These are phyloP conservation scores for Seriola dumerili DNA, from an alignment of 2,113 vertebrate species.

Conservation along the genomic window DNA sequence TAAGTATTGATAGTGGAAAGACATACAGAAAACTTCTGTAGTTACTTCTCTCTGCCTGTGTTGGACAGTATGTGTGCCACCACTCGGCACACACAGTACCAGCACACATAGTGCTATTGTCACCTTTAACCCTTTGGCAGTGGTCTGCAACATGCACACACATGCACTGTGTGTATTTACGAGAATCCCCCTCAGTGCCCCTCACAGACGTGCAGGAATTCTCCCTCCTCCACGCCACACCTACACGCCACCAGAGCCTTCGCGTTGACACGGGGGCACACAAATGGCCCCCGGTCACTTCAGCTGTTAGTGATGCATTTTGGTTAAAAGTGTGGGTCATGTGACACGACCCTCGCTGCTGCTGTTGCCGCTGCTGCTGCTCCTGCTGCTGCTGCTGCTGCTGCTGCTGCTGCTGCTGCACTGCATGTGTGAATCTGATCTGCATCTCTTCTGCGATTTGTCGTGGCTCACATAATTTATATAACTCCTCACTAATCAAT, in stretches of 20 bases:
- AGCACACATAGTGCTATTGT: conserved; percentile 10
- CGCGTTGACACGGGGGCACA: conserved; percentile 9
- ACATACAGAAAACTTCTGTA: background rate
- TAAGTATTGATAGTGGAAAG: background rate
- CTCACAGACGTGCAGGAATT: conserved; percentile 28
- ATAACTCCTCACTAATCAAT: conserved; percentile 79
- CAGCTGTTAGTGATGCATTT: conserved; percentile 15
- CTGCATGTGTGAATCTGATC: conserved; percentile 57
- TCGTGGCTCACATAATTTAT: conserved; percentile 42
- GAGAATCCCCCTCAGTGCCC: conserved; percentile 4
- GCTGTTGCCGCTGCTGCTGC: background rate
- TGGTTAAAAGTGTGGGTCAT: conserved; percentile 22
- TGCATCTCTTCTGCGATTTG: conserved; percentile 47
- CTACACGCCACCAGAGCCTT: conserved; percentile 23
- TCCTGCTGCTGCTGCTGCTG: background rate
- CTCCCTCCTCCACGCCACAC: conserved; percentile 17
- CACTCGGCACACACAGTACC: background rate
- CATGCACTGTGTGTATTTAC: background rate
- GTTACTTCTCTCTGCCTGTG: background rate
- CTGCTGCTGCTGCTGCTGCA: too few relatives aligned
- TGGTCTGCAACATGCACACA: conserved; percentile 8
- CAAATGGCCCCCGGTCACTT: conserved; percentile 21
- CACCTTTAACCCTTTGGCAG: conserved; percentile 47
- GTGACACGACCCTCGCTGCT: background rate
- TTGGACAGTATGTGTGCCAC: too few relatives aligned